Conservation (phyloP, 2,113 vertebrate genomes). For the Ailurus styani region DNA sequence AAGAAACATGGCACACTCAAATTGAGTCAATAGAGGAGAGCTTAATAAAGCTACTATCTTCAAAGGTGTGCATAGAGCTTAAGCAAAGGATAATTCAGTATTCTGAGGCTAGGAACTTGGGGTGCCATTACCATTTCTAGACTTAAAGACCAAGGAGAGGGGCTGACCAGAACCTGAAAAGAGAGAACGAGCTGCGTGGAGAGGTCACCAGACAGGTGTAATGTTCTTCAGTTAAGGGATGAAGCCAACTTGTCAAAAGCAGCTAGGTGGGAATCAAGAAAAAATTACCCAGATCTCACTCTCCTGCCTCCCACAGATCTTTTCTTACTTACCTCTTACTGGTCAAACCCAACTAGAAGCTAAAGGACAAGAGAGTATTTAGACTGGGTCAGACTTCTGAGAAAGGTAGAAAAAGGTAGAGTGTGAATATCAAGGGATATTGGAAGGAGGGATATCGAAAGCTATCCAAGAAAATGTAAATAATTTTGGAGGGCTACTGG, state of each 20-base stretch:
- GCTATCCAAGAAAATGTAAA: neutral
- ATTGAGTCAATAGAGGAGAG: neutral
- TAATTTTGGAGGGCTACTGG: neutral
- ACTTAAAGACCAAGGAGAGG: neutral
- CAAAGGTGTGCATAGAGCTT: neutral
- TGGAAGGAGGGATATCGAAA: neutral
- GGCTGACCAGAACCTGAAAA: neutral
- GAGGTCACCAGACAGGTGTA: neutral
- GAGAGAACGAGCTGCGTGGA: neutral
- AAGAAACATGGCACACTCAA: neutral
- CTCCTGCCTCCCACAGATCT: neutral
- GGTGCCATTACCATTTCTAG: neutral
- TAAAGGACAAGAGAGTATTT: neutral
- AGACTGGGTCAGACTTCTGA: neutral
- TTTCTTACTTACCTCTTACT: neutral
- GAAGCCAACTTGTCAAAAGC: neutral
- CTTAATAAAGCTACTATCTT: neutral
- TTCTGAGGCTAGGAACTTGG: neutral
- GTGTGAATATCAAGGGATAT: neutral
- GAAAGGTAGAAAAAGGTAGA: neutral
- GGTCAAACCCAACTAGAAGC: neutral
- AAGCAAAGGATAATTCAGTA: neutral
- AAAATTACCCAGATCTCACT: neutral
- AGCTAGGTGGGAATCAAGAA: neutral
- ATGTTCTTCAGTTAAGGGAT: neutral